phyloP scores from a whole-genome alignment of 2,113 vertebrate genomes.

The Nesoenas mayeri region DNA sequence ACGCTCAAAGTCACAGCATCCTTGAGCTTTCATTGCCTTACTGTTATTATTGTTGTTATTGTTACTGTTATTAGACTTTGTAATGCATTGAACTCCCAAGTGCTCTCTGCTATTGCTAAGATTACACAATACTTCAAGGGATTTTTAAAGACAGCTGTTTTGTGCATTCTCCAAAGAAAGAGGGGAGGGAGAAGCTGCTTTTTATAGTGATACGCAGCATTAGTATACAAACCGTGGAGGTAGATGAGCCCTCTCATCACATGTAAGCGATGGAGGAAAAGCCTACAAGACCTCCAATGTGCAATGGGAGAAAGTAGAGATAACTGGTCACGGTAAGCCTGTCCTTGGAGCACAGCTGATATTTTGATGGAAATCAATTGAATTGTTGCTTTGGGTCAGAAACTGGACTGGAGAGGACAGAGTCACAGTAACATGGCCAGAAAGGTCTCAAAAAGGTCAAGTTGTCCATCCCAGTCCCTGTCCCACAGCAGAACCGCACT shows the following conservation, averaged over 20 bases:
- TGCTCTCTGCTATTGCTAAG: background rate
- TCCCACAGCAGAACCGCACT: background rate
- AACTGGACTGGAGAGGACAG: background rate
- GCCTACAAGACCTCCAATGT: accelerated
- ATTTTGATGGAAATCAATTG: background rate
- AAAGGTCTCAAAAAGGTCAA: background rate
- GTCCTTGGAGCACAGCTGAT: background rate
- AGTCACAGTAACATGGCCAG: background rate
- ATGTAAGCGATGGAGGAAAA: background rate
- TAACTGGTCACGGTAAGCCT: background rate
- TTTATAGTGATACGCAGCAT: accelerated
- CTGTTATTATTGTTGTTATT: constrained; percentile 24
- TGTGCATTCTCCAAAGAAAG: background rate
- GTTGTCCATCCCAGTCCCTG: background rate
- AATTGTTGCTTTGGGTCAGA: background rate
- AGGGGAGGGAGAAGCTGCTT: background rate
- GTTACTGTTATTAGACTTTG: constrained; percentile 47
- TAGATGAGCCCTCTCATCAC: background rate
- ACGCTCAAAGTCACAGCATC: constrained; percentile 53
- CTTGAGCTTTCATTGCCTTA: constrained; percentile 24
- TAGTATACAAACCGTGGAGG: background rate
- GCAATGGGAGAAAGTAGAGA: background rate
- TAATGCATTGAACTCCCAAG: constrained; percentile 28
- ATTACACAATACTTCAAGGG: constrained; percentile 30
- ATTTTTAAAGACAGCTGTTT: constrained; percentile 20